Conservation (phyloP, 2,797 vertebrate genomes). For the Muscicapa striata region DNA sequence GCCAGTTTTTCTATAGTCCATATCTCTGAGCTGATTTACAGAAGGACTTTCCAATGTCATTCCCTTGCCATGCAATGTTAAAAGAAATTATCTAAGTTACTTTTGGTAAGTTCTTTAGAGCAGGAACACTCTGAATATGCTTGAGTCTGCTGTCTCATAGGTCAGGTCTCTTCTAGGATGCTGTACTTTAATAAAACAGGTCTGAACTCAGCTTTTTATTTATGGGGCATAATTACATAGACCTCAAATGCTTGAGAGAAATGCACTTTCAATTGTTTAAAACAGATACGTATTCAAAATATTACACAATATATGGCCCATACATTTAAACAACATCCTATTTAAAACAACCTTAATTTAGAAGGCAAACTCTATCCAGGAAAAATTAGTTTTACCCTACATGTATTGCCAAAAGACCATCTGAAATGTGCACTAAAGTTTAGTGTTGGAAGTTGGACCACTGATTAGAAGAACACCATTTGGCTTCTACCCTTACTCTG, state of each 20-base stretch:
- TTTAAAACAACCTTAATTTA: not conserved
- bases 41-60: not conserved
- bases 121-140: not conserved
- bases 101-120: not conserved
- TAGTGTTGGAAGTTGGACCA: not conserved
- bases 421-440: not conserved
- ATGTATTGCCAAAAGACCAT: not conserved
- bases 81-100: not conserved
- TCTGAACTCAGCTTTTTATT: constrained; percentile 18
- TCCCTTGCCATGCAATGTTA: not conserved
- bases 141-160: not conserved
- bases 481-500: not conserved
- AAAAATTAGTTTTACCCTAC: not conserved
- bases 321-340: not conserved
- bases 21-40: not conserved
- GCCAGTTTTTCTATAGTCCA: not conserved
- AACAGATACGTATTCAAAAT: not conserved
- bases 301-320: not conserved
- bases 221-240: not conserved
- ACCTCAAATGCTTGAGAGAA: not conserved
- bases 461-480: not conserved
- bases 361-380: not conserved
- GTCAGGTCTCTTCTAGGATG: not conserved
- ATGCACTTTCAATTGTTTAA: not conserved
- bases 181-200: not conserved